Percentiles rank a stretch among this genome's conserved stretches.
These are phyloP conservation scores for Takifugu rubripes DNA, from an alignment of 2,797 vertebrate genomes.

Conservation along the genomic window DNA sequence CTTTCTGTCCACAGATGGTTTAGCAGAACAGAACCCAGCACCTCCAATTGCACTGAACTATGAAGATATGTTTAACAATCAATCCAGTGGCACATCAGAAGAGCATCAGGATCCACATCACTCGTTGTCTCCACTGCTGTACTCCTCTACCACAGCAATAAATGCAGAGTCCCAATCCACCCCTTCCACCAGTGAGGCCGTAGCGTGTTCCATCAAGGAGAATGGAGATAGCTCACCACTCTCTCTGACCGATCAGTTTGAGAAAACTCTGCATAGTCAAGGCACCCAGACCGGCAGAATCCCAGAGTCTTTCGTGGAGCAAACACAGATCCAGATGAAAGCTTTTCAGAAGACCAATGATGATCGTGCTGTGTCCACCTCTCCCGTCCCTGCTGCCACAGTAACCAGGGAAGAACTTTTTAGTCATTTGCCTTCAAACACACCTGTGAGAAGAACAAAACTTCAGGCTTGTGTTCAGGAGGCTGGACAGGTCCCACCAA, in stretches of 20 bases:
- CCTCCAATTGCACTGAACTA: conserved; percentile 80
- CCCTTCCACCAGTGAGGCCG: conserved; percentile 8
- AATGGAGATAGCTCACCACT: conserved; percentile 17
- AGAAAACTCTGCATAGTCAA: conserved; percentile 17
- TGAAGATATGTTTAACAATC: conserved; percentile 74
- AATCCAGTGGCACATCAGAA: conserved; percentile 49
- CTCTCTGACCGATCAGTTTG: conserved; percentile 2
- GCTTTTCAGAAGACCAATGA: neutral
- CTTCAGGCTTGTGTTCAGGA: conserved; percentile 72
- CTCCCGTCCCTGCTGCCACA: conserved; percentile 21
- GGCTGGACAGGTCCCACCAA: conserved; percentile 54
- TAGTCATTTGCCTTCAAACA: conserved; percentile 39
- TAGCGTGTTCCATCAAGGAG: conserved; percentile 29
- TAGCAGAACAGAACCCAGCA: conserved; percentile 71
- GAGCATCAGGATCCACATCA: conserved; percentile 23
- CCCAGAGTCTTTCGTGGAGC: conserved; percentile 16
- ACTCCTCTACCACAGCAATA: conserved; percentile 51
- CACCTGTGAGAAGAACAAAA: conserved; percentile 72
- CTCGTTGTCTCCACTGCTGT: conserved; percentile 15
- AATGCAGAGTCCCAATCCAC: conserved; percentile 19
- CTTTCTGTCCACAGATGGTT: conserved; percentile 41
- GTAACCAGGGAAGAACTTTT: conserved; percentile 46
- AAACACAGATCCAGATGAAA: conserved; percentile 12
- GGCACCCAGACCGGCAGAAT: conserved; percentile 13
- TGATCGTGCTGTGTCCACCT: neutral